Conservation (phyloP, 1,140 invertebrate species). For the Megalonaias nervosa region DNA sequence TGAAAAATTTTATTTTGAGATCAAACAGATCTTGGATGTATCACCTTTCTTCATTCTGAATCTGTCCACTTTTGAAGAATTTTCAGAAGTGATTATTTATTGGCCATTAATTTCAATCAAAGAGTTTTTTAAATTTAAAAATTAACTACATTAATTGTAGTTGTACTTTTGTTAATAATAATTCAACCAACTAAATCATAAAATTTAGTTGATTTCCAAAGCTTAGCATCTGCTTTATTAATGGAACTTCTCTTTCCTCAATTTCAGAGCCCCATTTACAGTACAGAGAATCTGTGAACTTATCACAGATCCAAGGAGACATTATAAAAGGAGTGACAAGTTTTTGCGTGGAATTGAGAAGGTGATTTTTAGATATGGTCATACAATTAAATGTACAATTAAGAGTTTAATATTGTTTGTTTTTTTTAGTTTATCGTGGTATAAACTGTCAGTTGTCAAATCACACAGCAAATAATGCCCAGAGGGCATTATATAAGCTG, state of each 20-base stretch:
- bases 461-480: neutral
- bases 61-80: too few relatives aligned
- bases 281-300: slow-evolving; percentile 96
- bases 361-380: slow-evolving; percentile 41
- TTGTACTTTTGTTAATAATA: too few relatives aligned
- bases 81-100: too few relatives aligned
- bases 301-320: slow-evolving; percentile 89
- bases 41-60: too few relatives aligned
- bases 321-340: slow-evolving; percentile 96
- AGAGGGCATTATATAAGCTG: neutral
- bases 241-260: slow-evolving; percentile 57
- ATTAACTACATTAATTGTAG: too few relatives aligned
- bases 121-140: too few relatives aligned
- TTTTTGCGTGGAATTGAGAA: slow-evolving; percentile 86
- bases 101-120: too few relatives aligned
- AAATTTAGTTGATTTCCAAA: too few relatives aligned
- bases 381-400: neutral
- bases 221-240: neutral
- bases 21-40: too few relatives aligned
- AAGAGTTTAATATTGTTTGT: neutral
- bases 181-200: too few relatives aligned
- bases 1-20: too few relatives aligned
- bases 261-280: slow-evolving; percentile 94
- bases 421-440: neutral
- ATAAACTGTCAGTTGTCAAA: neutral